Evolutionary conservation across 2,113 vertebrate species (phyloP).

Genomic region (Taxidea taxus): DNA sequence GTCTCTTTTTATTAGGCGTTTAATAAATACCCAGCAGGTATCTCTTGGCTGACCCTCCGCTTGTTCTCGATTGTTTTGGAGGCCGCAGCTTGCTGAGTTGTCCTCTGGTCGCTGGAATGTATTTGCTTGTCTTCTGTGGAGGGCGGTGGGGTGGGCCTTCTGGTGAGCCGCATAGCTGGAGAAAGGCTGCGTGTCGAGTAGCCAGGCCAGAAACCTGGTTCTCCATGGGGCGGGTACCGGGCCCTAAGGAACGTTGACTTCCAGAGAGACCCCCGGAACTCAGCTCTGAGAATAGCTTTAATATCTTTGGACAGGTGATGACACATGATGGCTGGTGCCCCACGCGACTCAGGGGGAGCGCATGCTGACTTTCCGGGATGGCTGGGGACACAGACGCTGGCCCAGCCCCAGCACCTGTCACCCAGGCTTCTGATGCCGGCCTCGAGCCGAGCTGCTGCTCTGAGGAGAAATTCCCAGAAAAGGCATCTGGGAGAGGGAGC

Average conservation of each 20-base stretch:
- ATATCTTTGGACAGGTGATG: neutral
- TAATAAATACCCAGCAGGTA: neutral
- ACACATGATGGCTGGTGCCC: neutral
- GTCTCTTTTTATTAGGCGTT: neutral
- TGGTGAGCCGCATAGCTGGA: neutral
- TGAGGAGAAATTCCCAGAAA: neutral
- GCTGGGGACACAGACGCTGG: accelerated
- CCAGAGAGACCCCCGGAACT: neutral
- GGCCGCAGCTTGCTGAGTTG: neutral
- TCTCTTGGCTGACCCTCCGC: neutral
- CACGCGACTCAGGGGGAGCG: neutral
- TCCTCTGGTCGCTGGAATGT: neutral
- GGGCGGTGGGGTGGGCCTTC: no score
- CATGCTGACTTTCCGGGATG: neutral
- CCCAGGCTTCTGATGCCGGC: neutral
- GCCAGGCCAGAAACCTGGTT: neutral
- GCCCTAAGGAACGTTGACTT: accelerated
- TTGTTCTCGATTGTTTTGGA: neutral
- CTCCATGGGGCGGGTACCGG: neutral
- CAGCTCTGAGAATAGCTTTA: neutral
- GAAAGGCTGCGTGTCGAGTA: neutral
- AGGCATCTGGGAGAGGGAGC: neutral
- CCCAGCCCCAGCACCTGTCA: neutral
- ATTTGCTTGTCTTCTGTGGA: neutral
- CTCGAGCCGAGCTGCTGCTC: neutral